A percentile compares a stretch with the other conserved stretches of the same genome.
Conservation (phyloP, 1,140 invertebrate species). For the Drosophila santomea region DNA sequence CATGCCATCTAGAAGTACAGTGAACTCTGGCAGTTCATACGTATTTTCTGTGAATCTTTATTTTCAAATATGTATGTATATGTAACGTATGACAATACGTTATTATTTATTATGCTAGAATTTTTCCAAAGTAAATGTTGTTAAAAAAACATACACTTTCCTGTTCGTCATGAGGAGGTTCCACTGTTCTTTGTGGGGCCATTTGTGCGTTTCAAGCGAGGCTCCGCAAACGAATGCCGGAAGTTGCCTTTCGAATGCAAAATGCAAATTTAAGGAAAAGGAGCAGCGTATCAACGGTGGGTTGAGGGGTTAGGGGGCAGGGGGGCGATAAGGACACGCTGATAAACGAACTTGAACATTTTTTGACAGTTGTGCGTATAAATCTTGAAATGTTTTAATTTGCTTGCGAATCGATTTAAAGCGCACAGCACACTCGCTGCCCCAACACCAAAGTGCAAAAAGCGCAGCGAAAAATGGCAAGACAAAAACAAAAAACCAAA, state of each 20-base stretch:
- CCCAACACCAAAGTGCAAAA: slow-evolving; percentile 11
- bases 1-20: background rate
- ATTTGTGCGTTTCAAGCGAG: slow-evolving; percentile 17
- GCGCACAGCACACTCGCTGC: slow-evolving; percentile 7
- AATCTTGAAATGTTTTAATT: slow-evolving; percentile 85
- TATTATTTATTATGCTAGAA: too few species aligned
- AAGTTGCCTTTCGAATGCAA: slow-evolving; percentile 68
- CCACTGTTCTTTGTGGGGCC: slow-evolving; percentile 4
- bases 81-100: too few species aligned
- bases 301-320: background rate
- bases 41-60: background rate
- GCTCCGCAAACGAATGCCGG: slow-evolving; percentile 68
- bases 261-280: slow-evolving; percentile 50
- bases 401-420: slow-evolving; percentile 84
- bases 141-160: too few species aligned
- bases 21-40: background rate
- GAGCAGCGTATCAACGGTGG: background rate
- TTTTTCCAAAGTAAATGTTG: too few species aligned
- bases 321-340: slow-evolving; percentile 22
- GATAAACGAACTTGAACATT: slow-evolving; percentile 75
- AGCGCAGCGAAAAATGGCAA: slow-evolving; percentile 21
- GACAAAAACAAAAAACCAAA: background rate
- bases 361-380: slow-evolving; percentile 84
- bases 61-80: background rate
- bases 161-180: background rate